Base-by-base conservation (phyloP, 2,113 vertebrate species). In the Apeltes quadracus region DNA sequence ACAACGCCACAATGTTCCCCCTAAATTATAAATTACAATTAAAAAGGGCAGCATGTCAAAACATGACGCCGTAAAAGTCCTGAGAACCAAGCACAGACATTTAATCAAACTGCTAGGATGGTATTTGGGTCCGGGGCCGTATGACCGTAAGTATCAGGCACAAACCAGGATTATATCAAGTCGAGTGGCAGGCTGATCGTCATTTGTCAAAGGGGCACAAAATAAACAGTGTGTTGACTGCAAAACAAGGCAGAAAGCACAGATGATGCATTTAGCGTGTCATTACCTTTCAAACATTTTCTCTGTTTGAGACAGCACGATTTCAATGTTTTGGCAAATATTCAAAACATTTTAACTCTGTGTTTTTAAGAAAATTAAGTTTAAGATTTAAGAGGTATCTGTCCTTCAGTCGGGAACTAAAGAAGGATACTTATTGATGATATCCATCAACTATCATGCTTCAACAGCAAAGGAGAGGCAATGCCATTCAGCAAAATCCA, bases 121-220 rank as follows among this genome's bases (percentile, higher is more conserved):
- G 69, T 61, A 77, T 78, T 81, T 61, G 75, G 77, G 77, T 75
- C 73, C 16, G 27, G 73, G 72, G 83, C 69, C 55, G 72, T 61
- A 41, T 79, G 68, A 82, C n/a, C 46, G 61, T 63, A 73, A 83
- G 55, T 61, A 79, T 58, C 50, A 80, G 41, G 82, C 76, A 83
- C 78, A 78, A 84, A 77, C 51, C 32, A 51, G 73, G 69, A 76
- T 85, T 85, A 76, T 72, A 84, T 83, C 83, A 85, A 83, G 75
- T 72, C 25, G 48, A 68, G 65, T 69, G 44, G 25, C 57, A 72
- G 63, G 56, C 79, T 83, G 73, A 74, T 63, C 76, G 82, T 83
- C 76, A 69, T 88, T 88, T 85, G 74, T 84, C 78, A 84, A 65
- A 76, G 64, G 67, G 69, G 48, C 61, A 71, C 50, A 63, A 72